These are phyloP conservation scores for Holothuria scabra DNA, from an alignment of 53 echinoderm and acorn worm species.

Conservation along the genomic window DNA sequence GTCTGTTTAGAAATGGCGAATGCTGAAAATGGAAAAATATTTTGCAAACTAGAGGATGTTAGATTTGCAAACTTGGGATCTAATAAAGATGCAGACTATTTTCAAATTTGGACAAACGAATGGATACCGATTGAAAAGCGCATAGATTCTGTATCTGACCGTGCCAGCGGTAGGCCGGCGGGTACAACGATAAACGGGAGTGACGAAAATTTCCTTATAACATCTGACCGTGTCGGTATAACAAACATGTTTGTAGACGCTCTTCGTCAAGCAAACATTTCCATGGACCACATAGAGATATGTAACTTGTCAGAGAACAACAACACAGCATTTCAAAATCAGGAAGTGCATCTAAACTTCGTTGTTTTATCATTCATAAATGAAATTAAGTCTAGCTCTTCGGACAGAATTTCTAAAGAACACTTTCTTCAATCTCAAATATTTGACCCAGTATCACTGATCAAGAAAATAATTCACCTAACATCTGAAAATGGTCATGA, in stretches of 20 bases:
- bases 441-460: not conserved
- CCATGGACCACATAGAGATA: not conserved
- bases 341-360: not conserved
- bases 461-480: not conserved
- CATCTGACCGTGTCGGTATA: not conserved
- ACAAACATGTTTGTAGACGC: not conserved
- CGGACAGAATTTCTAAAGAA: not conserved
- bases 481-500: not conserved
- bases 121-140: not conserved
- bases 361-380: not conserved
- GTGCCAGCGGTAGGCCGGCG: too few relatives aligned
- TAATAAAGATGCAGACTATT: not conserved
- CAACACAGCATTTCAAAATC: not conserved
- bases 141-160: too few relatives aligned
- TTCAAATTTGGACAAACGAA: not conserved
- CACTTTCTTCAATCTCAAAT: not conserved
- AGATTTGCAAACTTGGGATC: constrained; percentile 29
- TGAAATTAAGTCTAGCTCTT: not conserved
- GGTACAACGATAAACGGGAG: not conserved
- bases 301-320: not conserved
- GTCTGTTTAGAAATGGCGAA: too few relatives aligned
- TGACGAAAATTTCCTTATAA: not conserved
- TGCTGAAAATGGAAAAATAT: too few relatives aligned
- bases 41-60: constrained; percentile 16
- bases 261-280: not conserved